Conservation (phyloP, 2,797 vertebrate genomes). For the Sebastes itinus region DNA sequence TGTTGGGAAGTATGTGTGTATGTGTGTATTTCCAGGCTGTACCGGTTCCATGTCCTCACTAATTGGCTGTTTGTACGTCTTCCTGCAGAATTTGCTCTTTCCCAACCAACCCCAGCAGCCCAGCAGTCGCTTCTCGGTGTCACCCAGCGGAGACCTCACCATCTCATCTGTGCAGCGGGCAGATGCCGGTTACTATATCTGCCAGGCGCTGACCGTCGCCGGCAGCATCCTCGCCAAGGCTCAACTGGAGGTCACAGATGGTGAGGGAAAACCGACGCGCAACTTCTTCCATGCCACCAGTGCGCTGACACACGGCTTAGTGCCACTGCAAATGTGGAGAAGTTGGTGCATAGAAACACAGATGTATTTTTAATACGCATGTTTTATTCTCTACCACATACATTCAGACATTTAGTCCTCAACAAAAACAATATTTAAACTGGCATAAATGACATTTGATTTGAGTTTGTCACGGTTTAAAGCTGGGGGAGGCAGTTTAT, state of each 20-base stretch:
- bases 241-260: slow-evolving; percentile 99
- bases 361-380: background rate
- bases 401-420: background rate
- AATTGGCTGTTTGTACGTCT: slow-evolving; percentile 63
- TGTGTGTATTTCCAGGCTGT: slow-evolving; percentile 38
- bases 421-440: background rate
- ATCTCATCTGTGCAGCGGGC: slow-evolving; percentile 93
- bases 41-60: slow-evolving; percentile 50
- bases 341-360: background rate
- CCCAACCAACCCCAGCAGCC: slow-evolving; percentile 98
- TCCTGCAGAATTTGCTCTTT: slow-evolving; percentile 93
- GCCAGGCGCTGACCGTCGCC: slow-evolving; percentile 97
- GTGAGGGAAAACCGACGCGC: slow-evolving; percentile 78
- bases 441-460: background rate
- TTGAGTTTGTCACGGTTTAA: slow-evolving; percentile 11
- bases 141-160: slow-evolving; percentile 93
- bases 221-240: slow-evolving; percentile 99
- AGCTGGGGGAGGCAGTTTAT: too few relatives aligned
- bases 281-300: slow-evolving; percentile 28
- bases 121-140: slow-evolving; percentile 94
- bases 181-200: slow-evolving; percentile 97
- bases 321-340: slow-evolving; percentile 3
- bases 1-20: slow-evolving; percentile 27
- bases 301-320: slow-evolving; percentile 7
- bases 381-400: background rate